Evolutionary conservation across 2,888 invertebrate species (phyloP), one percentile per base, ranked within the genome.

Genomic region (Drepana falcataria): DNA sequence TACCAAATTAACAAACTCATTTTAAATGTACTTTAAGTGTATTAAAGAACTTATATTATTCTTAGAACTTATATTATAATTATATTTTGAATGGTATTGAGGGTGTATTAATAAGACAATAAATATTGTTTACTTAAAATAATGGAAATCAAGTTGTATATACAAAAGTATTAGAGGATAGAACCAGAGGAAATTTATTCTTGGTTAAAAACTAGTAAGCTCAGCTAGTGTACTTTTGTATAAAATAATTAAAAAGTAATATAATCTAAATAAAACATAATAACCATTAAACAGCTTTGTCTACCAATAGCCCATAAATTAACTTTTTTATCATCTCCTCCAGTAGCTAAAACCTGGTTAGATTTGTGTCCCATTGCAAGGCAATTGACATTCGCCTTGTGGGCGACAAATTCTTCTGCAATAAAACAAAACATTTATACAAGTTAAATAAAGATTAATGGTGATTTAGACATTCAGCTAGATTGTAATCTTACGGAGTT

Each of bases 231-330:
- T 35, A 35, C 3, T 5, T 3, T 9, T 35, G 7, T 35, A 3
- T n/a, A 35, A 35, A 21, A 9, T 9, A 4, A 6, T 2, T 33
- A 21, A n/a, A 40, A 9, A 9, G 3, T 44, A 44, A 9, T 4
- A 33, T 21, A 49, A 3, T 5, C n/a, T 3, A 33, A 56, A 37
- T 21, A 49, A 53, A 49, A 6, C 21, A 48, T 65, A 85, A 91
- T 82, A 85, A 97, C 97, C 98, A 99, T 96, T 76, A 99, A 96
- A 90, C 98, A 98, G 83, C 96, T 97, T 73, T 96, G 95, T 79
- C 98, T 96, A 47, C 98, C 98, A 63, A 98, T 96, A 9, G 98
- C 97, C 98, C 98, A 99, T 65, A 99, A 90, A 87, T 99, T 99
- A 53, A 99, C 98, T 89, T 98, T 98, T 82, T 97, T 96, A 91